These are phyloP conservation scores for Alosa alosa DNA, from an alignment of 2,113 vertebrate species.

Conservation along the genomic window DNA sequence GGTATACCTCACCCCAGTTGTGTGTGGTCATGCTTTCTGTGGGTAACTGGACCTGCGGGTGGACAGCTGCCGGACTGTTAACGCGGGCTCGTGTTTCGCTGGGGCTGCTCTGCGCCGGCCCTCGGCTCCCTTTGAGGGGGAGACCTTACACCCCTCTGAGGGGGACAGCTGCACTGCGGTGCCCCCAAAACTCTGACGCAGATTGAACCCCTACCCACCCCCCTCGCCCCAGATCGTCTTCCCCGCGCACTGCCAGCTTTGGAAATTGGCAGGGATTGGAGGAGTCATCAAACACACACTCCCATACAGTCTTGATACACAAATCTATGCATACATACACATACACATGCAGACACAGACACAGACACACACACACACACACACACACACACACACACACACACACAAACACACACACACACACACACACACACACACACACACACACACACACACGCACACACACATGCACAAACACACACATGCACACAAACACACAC, in stretches of 20 bases:
- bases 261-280: neutral
- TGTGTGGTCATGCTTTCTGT: conserved; percentile 57
- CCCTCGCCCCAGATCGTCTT: neutral
- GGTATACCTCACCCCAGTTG: conserved; percentile 51
- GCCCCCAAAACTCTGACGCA: neutral
- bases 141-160: conserved; percentile 27
- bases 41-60: conserved; percentile 57
- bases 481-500: neutral
- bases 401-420: neutral
- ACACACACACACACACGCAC: neutral
- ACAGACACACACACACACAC: neutral
- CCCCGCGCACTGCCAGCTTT: neutral
- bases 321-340: neutral
- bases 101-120: conserved; percentile 22
- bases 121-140: conserved; percentile 30
- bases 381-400: neutral
- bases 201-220: neutral
- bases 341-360: neutral
- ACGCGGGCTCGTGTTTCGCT: conserved; percentile 58
- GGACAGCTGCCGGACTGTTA: conserved; percentile 62
- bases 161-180: conserved; percentile 13
- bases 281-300: neutral
- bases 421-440: neutral
- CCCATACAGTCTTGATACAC: neutral
- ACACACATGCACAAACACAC: neutral